Conservation (phyloP, 2,797 vertebrate species). For the Coreius guichenoti region DNA sequence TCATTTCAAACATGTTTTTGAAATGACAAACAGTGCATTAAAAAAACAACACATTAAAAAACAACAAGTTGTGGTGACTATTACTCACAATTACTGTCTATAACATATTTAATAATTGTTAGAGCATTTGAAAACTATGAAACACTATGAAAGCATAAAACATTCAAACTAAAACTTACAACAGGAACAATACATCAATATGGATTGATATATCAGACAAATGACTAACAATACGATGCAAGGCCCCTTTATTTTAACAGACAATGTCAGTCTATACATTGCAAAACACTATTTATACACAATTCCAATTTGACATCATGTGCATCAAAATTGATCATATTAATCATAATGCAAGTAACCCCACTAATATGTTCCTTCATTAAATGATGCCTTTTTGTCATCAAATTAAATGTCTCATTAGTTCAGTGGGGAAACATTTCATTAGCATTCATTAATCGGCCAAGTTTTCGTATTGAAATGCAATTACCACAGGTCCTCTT, state of each 20-base stretch:
- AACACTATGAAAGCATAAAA: not conserved
- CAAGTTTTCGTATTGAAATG: slow-evolving; percentile 51
- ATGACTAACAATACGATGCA: not conserved
- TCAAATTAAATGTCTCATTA: slow-evolving; percentile 56
- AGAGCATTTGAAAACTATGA: not conserved
- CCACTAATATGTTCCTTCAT: slow-evolving; percentile 45
- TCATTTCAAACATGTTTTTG: slow-evolving; percentile 44
- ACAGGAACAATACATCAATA: not conserved
- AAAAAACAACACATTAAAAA: slow-evolving; percentile 17
- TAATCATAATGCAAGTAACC: slow-evolving; percentile 39
- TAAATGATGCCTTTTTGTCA: slow-evolving; percentile 36
- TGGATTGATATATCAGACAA: not conserved
- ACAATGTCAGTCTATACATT: not conserved
- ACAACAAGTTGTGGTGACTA: slow-evolving; percentile 9
- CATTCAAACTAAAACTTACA: not conserved
- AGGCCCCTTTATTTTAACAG: not conserved
- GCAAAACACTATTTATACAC: not conserved
- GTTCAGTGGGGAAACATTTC: slow-evolving; percentile 42
- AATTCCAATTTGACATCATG: slow-evolving; percentile 17
- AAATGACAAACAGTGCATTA: slow-evolving; percentile 24
- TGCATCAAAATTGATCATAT: slow-evolving; percentile 31
- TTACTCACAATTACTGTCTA: not conserved
- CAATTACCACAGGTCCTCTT: slow-evolving; percentile 53
- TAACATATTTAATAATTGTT: not conserved
- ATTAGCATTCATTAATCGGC: slow-evolving; percentile 55